phyloP scores from a whole-genome alignment of 92 coral and sea anemone genomes.

The Actinernus sp. region DNA sequence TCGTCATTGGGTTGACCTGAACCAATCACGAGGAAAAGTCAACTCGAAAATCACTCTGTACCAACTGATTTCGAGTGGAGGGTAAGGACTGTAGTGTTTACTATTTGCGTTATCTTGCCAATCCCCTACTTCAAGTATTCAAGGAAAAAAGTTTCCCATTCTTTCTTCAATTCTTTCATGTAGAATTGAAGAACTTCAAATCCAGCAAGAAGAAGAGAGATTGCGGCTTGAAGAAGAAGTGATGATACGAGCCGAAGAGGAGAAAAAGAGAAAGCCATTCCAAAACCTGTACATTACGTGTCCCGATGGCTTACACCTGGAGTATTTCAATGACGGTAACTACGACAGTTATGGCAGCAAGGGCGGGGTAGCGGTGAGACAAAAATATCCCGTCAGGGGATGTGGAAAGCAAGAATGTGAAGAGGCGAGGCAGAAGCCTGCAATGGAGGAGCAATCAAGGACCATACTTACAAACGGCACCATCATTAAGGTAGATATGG shows the following conservation, averaged over 20 bases:
- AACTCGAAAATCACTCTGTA: too few relatives aligned
- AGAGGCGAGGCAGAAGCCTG: slow-evolving; percentile 64
- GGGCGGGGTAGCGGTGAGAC: slow-evolving; percentile 94
- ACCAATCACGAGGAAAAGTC: too few relatives aligned
- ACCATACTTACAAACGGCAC: slow-evolving; percentile 92
- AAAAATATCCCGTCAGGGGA: slow-evolving; percentile 86
- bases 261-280: slow-evolving; percentile 72
- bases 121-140: too few relatives aligned
- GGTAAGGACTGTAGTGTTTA: too few relatives aligned
- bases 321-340: slow-evolving; percentile 77
- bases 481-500: slow-evolving; percentile 86
- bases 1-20: too few relatives aligned
- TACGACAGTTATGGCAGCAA: slow-evolving; percentile 61
- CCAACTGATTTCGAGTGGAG: too few relatives aligned
- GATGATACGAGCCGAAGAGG: slow-evolving; percentile 60
- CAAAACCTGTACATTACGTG: slow-evolving; percentile 88
- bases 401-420: slow-evolving; percentile 72
- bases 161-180: not conserved
- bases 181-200: slow-evolving; percentile 81
- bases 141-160: not conserved
- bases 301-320: slow-evolving; percentile 94
- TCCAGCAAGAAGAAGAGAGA: slow-evolving; percentile 80
- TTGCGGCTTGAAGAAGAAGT: slow-evolving; percentile 74
- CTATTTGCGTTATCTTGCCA: too few relatives aligned
- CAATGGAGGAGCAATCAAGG: slow-evolving; percentile 83